Evolutionary conservation across 2,113 vertebrate species (phyloP).

Genomic region (Zosterops hypoxanthus): DNA sequence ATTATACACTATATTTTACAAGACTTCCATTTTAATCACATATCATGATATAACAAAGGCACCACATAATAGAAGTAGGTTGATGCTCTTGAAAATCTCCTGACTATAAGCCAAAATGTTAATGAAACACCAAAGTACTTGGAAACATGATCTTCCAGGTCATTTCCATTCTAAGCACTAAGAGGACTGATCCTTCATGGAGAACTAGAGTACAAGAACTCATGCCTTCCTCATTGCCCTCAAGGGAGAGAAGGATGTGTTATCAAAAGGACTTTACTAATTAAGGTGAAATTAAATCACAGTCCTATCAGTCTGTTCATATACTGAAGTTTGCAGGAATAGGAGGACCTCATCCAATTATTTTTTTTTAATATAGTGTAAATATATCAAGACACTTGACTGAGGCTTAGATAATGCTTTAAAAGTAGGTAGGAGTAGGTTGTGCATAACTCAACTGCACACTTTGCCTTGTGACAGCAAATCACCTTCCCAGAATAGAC

Average conservation of each 20-base stretch:
- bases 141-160: background rate
- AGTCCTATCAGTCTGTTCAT: background rate
- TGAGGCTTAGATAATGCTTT: background rate
- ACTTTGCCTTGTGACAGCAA: background rate
- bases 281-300: background rate
- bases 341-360: background rate
- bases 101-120: background rate
- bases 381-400: background rate
- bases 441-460: background rate
- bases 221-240: background rate
- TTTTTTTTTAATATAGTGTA: background rate
- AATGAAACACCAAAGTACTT: background rate
- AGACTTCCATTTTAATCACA: background rate
- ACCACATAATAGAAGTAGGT: background rate
- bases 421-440: background rate
- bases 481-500: background rate
- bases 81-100: background rate
- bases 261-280: background rate
- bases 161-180: background rate
- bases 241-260: background rate
- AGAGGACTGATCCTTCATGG: background rate
- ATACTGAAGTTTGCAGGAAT: background rate
- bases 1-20: background rate
- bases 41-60: background rate
- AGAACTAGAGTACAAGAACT: background rate